These are phyloP conservation scores for Diloba caeruleocephala DNA, from an alignment of 2,888 invertebrate species.

Conservation along the genomic window DNA sequence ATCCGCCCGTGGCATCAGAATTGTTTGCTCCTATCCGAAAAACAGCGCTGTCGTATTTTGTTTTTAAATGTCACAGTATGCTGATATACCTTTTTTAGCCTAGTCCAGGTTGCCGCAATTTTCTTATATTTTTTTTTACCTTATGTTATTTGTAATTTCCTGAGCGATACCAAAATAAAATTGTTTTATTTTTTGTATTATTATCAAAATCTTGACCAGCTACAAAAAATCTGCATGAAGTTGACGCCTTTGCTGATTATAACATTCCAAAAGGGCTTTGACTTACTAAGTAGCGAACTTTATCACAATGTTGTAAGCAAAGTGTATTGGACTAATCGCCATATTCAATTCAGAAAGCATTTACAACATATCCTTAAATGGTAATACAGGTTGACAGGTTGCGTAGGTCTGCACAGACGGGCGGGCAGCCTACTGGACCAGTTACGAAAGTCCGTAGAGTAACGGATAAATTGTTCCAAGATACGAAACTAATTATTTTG, in stretches of 20 bases:
- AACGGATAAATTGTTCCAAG: constrained; percentile 38
- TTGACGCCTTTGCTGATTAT: constrained; percentile 26
- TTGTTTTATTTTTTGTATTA: too few relatives aligned
- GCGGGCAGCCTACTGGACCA: constrained; percentile 52
- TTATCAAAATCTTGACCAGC: constrained; percentile 4
- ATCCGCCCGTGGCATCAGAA: too few relatives aligned
- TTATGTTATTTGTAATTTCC: too few relatives aligned
- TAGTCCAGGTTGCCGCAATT: too few relatives aligned
- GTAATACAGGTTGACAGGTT: constrained; percentile 56
- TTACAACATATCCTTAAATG: constrained; percentile 60
- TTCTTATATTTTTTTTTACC: too few relatives aligned
- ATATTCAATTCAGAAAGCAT: constrained; percentile 61
- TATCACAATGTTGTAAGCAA: constrained; percentile 59
- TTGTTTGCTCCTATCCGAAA: too few relatives aligned
- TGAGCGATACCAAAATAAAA: too few relatives aligned
- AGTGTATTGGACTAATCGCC: constrained; percentile 60
- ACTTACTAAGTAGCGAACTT: constrained; percentile 37
- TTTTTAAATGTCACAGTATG: too few relatives aligned
- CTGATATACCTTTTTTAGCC: too few relatives aligned
- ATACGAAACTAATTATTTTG: constrained; percentile 46
- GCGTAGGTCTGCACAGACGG: constrained; percentile 61
- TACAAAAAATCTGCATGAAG: background rate
- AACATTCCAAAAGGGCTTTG: constrained; percentile 29
- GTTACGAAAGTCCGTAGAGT: constrained; percentile 50
- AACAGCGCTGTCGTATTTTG: too few relatives aligned